Base-by-base conservation (phyloP, 2,113 vertebrate genomes). In the Phrynosoma platyrhinos region DNA sequence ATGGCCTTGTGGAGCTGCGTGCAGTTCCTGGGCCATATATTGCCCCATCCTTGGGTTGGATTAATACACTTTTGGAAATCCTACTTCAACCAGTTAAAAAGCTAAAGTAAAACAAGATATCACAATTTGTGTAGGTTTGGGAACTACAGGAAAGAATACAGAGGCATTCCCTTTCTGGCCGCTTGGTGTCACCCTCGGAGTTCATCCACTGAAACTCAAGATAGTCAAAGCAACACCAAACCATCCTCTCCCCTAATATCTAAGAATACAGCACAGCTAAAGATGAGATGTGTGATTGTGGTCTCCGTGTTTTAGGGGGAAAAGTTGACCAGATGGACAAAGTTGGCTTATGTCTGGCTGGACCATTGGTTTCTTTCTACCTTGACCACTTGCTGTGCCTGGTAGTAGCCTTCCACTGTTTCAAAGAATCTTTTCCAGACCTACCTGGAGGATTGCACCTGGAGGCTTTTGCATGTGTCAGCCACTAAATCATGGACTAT, bases 101-200 rank as follows among this genome's bases (percentile, higher is more conserved):
- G 4, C 47, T 47, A 47, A 47, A 47, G 47, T 47, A 47, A 47
- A 40, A 9, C 72, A 20, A 40, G 72, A 30, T 20, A 75, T 3
- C 72, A 20, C 1, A 14, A 75, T 75, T 30, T 75, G 72, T 6
- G 32, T 42, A 7, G 20, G 36, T 47, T 25, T 42, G 23, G 25
- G 40, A 25, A 12, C 23, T 2, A 7, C 75, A 77, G 2, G 75
- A 42, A 77, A 20, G 21, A 4, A 25, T 66, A 64, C 8, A 9
- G n/a, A 30, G 4, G 77, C 80, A 88, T 30, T 3, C 78, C 75
- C 66, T 30, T 71, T 72, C 32, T 47, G 4, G 55, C 87, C 83
- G 64, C 76, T 40, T 71, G 14, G 68, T 83, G 74, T 74, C 83
- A 64, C 47, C 62, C 42, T 42, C 58, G 40, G 89, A 91, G 82